Conservation (phyloP, 2,113 vertebrate genomes). For the Gnathonemus echidnorhynchus region DNA sequence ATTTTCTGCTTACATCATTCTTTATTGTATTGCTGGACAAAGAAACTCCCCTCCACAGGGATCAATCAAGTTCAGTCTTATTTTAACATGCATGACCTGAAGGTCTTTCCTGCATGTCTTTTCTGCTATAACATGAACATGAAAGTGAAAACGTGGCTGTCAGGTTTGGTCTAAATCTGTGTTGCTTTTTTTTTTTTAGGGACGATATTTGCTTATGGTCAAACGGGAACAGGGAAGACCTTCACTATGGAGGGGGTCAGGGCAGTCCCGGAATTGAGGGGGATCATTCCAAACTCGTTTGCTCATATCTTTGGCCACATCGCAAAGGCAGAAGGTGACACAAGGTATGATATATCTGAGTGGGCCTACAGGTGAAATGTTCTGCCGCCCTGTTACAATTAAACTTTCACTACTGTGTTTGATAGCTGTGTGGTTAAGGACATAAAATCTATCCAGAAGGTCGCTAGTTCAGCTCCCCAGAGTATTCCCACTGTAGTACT, state of each 20-base stretch:
- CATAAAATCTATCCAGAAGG: neutral
- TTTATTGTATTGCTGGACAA: neutral
- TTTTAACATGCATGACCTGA: neutral
- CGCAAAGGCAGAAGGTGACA: conserved; percentile 95
- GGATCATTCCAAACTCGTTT: conserved; percentile 98
- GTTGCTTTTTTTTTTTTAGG: conserved; percentile 56
- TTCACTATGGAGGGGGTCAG: conserved; percentile 98
- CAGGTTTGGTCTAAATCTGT: neutral
- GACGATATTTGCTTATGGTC: conserved; percentile 98
- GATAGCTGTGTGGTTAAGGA: neutral
- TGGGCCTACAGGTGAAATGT: neutral
- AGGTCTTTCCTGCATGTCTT: neutral
- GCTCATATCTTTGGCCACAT: conserved; percentile 98
- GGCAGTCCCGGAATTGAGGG: conserved; percentile 92
- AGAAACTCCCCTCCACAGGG: neutral
- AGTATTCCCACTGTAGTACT: neutral
- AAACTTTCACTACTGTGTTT: neutral
- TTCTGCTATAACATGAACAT: neutral
- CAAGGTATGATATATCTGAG: conserved; percentile 64
- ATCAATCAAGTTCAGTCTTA: neutral
- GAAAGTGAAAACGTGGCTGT: neutral
- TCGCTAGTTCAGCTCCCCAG: neutral
- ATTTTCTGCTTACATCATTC: neutral
- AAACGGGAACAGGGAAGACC: conserved; percentile 97
- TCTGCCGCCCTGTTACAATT: neutral